phyloP scores from a whole-genome alignment of 2,888 invertebrate genomes.

The Camptogramma bilineatum region DNA sequence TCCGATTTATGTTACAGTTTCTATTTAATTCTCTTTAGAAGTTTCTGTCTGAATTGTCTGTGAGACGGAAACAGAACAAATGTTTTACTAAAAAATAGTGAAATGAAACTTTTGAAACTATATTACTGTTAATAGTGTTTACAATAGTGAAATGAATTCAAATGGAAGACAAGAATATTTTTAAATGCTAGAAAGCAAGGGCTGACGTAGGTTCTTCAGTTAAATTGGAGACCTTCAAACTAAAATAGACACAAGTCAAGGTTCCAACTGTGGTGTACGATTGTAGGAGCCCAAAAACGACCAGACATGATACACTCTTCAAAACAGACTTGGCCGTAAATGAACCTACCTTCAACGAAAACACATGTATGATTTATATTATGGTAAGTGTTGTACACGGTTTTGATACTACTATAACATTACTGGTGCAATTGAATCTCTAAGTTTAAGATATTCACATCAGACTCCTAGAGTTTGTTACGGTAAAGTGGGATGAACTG shows the following conservation, averaged over 20 bases:
- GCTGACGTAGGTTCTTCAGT: too few relatives aligned
- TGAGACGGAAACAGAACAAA: too few relatives aligned
- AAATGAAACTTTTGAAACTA: too few relatives aligned
- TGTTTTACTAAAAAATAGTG: too few relatives aligned
- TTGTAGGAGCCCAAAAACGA: not conserved
- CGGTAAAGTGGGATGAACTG: slow-evolving; percentile 32
- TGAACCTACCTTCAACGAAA: too few relatives aligned
- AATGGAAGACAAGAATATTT: not conserved
- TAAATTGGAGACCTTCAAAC: not conserved
- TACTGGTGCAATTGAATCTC: slow-evolving; percentile 16
- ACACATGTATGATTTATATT: too few relatives aligned
- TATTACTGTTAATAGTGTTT: too few relatives aligned
- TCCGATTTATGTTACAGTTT: not conserved
- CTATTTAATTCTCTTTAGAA: not conserved
- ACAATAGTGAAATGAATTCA: not conserved
- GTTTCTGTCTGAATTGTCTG: not conserved
- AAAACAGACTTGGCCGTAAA: too few relatives aligned
- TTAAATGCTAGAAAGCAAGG: too few relatives aligned
- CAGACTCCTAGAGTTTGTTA: slow-evolving; percentile 21
- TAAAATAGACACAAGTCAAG: not conserved
- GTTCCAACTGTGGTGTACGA: not conserved
- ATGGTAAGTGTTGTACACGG: too few relatives aligned
- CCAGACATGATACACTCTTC: too few relatives aligned
- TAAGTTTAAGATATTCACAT: slow-evolving; percentile 35
- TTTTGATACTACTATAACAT: not conserved